Evolutionary conservation across 2,888 invertebrate species (phyloP), one percentile per base, ranked within the genome.

Genomic region (Tricholauxania praeusta): DNA sequence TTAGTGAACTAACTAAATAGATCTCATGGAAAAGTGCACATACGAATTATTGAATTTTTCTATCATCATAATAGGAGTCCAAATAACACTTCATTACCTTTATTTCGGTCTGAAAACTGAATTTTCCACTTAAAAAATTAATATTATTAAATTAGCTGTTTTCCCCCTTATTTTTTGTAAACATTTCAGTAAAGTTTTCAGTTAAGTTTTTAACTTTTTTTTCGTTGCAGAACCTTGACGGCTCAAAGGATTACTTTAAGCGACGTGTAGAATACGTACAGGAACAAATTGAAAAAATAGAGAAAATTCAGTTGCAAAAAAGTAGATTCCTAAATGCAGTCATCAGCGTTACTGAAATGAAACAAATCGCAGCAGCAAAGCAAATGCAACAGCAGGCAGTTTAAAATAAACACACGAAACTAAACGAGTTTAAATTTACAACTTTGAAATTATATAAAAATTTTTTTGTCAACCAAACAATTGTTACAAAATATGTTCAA

Each of bases 241-340:
- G 93, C 74, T 96, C 96, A 1, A 94, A 94, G 85, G 95, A 96
- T 81, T 98, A 97, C 84, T 98, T 98, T 85, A 94, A 94, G 85
- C 91, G 97, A 69, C 96, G 96, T 89, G 93, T 95, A 0, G 92
- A 93, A 76, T 98, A 95, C 89, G 93, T 98, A 0, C 94, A 94
- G 0, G 95, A 96, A 83, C 97, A 98, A 89, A 97, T 98, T 90
- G 96, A 97, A 83, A 96, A 96, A 89, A 93, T 98, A 72, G 96
- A 97, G 76, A 83, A 84, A 76, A 83, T 87, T 12, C 86, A 86
- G 75, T 75, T 85, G 69, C 85, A 97, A 83, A 98, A 98, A 86
- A 92, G 92, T 75, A 93, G 92, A 87, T 92, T 95, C 76, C 89
- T 94, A 76, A 93, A 94, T 86, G 92, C 93, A 51, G 92, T 95